Percentiles rank a stretch among this genome's conserved stretches.
phyloP scores from a whole-genome alignment of 2,797 vertebrate species.

The Lepus townsendii region DNA sequence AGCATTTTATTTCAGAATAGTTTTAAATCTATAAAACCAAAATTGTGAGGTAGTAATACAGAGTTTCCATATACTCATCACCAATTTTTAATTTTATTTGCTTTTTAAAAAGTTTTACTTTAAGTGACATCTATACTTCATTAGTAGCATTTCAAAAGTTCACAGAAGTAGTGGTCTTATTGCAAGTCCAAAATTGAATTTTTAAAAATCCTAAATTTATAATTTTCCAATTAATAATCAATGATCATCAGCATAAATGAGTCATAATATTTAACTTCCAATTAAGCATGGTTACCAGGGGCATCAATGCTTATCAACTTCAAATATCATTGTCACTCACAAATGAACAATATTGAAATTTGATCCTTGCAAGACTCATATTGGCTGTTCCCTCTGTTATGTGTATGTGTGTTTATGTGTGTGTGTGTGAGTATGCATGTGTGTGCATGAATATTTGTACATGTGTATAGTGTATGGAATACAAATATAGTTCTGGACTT shows the following conservation, averaged over 20 bases:
- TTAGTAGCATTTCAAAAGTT: constrained; percentile 57
- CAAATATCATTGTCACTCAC: constrained; percentile 46
- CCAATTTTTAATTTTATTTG: constrained; percentile 51
- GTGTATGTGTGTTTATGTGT: neutral
- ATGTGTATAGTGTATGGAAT: neutral
- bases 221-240: constrained; percentile 52
- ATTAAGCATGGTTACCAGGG: constrained; percentile 28
- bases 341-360: constrained; percentile 52
- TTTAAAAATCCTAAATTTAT: neutral
- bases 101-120: constrained; percentile 54
- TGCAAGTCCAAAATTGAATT: constrained; percentile 42
- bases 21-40: too few species aligned
- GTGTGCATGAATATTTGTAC: neutral
- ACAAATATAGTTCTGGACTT: neutral
- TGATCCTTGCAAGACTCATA: neutral
- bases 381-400: neutral
- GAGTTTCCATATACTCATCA: too few species aligned
- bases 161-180: constrained; percentile 14
- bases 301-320: constrained; percentile 19
- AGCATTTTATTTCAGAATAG: too few species aligned
- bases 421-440: neutral
- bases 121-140: constrained; percentile 31
- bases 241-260: constrained; percentile 20
- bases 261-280: constrained; percentile 47
- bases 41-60: too few species aligned